Base-by-base conservation (phyloP, 2,797 vertebrate species). In the Benthosema pterotum region DNA sequence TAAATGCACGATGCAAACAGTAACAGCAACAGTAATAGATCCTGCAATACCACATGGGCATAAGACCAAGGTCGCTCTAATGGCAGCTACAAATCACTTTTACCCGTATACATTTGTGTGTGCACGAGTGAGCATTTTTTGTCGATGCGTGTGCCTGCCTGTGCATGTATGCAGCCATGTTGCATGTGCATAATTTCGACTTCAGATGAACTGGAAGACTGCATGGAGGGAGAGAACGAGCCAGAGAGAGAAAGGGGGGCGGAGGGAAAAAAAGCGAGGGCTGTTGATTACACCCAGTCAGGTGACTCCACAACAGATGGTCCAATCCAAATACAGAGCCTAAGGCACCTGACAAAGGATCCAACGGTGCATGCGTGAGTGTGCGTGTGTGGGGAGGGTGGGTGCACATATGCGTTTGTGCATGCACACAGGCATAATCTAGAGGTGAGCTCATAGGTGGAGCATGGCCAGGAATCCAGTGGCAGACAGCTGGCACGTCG, bases 301-400 rank as follows among this genome's bases (percentile, higher is more conserved):
- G 86, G 84, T 88, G 87, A 87, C 81, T 82, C 72, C 60, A 0
- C 57, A 88, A 66, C 87, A 90, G 88, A 88, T 90, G 87, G 88
- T 71, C 67, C 4, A 74, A 76, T 78, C 83, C 82, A 86, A 88
- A 88, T 67, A 82, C 85, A 81, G 80, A 75, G 68, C 82, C 53
- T 14, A 71, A 3, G 71, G 79, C 67, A 4, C 52, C 62, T 0
- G 60, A 74, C 75, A 60, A 76, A 76, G 81, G 50, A n/a, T 42
- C 11, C 18, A 28, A 22, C 63, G 62, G 60, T 45, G 38, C n/a
- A 11, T 57, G 50, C 11, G 50, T 45, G 43, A 25, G 16, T 12
- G 15, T 8, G 12, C 7, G n/a, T 4, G 12, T 54, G 45, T 47
- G 50, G 52, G 54, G 60, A 65, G 73, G 78, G 47, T 59, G 71